These are phyloP conservation scores for Pandion haliaetus DNA, from an alignment of 2,113 vertebrate genomes.

Conservation along the genomic window DNA sequence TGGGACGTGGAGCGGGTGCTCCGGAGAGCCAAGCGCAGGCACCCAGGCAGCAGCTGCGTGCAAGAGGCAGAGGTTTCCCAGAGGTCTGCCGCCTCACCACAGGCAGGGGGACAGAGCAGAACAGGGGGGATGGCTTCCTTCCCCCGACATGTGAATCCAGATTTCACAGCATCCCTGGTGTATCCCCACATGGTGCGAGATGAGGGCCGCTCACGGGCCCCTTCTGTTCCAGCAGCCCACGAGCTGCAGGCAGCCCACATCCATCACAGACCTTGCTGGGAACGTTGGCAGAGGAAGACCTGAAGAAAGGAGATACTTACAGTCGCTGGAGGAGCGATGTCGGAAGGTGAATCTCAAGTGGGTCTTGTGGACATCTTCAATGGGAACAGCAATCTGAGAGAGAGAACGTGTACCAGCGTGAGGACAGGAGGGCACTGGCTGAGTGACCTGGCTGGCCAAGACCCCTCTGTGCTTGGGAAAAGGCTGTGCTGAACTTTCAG, in stretches of 20 bases:
- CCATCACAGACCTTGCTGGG: background rate
- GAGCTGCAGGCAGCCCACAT: background rate
- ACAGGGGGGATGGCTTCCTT: accelerated
- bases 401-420: accelerated
- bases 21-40: background rate
- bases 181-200: accelerated
- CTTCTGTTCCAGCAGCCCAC: background rate
- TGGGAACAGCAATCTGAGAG: constrained; percentile 90
- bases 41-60: background rate
- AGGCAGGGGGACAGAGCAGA: background rate
- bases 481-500: accelerated
- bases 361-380: constrained; percentile 94
- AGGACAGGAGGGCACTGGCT: background rate
- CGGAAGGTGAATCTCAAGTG: constrained; percentile 94
- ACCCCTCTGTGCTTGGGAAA: background rate
- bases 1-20: accelerated
- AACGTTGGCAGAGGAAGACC: accelerated
- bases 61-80: background rate
- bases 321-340: constrained; percentile 93
- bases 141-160: background rate
- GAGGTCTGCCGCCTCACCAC: background rate
- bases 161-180: background rate
- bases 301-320: constrained; percentile 73
- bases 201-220: accelerated
- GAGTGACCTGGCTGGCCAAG: background rate